Evolutionary conservation across 2,113 vertebrate species (phyloP).

Genomic region (Seriola quinqueradiata): DNA sequence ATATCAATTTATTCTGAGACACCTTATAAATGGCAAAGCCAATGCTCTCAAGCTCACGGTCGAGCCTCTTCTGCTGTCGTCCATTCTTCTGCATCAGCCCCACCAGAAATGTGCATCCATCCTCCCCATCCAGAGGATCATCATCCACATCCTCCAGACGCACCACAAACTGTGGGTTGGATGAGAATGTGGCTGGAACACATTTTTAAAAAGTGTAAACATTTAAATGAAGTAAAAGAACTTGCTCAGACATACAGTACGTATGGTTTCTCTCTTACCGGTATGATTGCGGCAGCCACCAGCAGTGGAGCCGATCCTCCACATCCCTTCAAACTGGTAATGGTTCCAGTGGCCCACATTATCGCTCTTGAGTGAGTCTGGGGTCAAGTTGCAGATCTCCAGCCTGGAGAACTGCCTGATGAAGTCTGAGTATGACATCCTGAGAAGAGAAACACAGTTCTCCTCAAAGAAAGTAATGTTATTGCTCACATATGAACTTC

Average conservation of each 20-base stretch:
- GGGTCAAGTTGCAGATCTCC: constrained; percentile 92
- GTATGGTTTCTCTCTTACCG: constrained; percentile 34
- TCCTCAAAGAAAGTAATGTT: background rate
- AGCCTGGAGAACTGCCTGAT: constrained; percentile 86
- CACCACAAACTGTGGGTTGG: constrained; percentile 85
- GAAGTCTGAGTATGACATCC: constrained; percentile 92
- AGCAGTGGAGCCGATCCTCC: constrained; percentile 87
- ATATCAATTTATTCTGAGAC: background rate
- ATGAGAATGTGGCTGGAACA: constrained; percentile 80
- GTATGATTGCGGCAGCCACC: constrained; percentile 85
- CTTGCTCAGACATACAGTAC: background rate
- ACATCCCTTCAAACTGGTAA: constrained; percentile 85
- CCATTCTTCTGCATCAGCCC: constrained; percentile 84
- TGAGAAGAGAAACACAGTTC: constrained; percentile 59
- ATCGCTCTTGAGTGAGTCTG: constrained; percentile 82
- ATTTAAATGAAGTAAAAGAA: background rate
- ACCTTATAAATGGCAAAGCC: constrained; percentile 84
- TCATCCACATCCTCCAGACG: constrained; percentile 81
- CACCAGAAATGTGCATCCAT: constrained; percentile 83
- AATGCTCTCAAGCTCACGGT: constrained; percentile 67
- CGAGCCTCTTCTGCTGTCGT: constrained; percentile 45
- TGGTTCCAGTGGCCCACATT: constrained; percentile 84
- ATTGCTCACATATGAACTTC: background rate
- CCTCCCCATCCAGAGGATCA: constrained; percentile 68
- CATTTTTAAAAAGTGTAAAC: background rate